Conservation (phyloP, 2,888 invertebrate species). For the Zygogramma bicolorata region DNA sequence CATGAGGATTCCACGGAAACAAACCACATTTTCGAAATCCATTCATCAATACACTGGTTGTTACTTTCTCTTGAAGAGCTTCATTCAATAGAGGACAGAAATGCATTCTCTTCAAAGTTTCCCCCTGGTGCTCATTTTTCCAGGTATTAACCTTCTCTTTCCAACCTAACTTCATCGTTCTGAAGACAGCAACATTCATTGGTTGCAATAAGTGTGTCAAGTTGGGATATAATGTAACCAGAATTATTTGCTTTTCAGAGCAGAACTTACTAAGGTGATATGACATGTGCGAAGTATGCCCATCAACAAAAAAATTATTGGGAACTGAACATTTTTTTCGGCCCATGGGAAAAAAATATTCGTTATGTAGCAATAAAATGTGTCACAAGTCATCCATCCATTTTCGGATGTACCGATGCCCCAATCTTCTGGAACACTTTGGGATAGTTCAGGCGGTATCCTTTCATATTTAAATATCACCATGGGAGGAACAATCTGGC, state of each 20-base stretch:
- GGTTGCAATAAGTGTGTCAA: constrained; percentile 2
- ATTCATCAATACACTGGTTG: background rate
- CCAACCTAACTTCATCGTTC: constrained; percentile 15
- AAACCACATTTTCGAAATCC: constrained; percentile 51
- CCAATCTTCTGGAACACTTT: constrained; percentile 57
- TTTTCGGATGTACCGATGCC: constrained; percentile 59
- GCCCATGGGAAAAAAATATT: no score
- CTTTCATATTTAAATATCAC: constrained; percentile 35
- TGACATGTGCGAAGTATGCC: no score
- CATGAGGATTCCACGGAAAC: constrained; percentile 56
- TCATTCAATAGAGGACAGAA: no score
- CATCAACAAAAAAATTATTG: no score
- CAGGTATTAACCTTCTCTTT: constrained; percentile 6
- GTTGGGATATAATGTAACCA: constrained; percentile 17
- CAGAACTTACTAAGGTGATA: no score
- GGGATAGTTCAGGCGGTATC: constrained; percentile 47
- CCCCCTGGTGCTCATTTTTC: constrained; percentile 8
- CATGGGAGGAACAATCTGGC: constrained; percentile 22
- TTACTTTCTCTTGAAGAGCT: background rate
- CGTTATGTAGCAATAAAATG: no score
- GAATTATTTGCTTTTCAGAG: constrained; percentile 10
- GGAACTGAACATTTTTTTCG: no score
- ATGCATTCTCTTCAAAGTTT: background rate
- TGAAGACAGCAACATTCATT: constrained; percentile 19
- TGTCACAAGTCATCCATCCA: no score